Base-by-base conservation (phyloP, 1,140 invertebrate genomes). In the Achroia grisella region DNA sequence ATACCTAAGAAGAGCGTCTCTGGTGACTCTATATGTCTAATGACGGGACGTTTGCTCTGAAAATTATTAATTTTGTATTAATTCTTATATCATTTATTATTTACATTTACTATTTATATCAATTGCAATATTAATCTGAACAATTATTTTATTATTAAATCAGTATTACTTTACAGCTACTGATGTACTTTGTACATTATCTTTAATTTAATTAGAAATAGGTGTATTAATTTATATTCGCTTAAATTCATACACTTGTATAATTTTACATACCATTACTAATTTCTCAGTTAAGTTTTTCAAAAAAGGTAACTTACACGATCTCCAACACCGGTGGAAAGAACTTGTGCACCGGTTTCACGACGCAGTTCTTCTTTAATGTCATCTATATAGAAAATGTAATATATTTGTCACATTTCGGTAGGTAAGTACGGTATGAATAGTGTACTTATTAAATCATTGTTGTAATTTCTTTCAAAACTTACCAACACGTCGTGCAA, bases 261-360 rank as follows among this genome's bases (percentile, higher is more conserved):
- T n/a, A n/a, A n/a, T n/a, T n/a, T n/a, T n/a, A n/a, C n/a, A n/a
- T n/a, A n/a, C n/a, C n/a, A n/a, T n/a, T n/a, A n/a, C n/a, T n/a
- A n/a, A n/a, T n/a, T n/a, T n/a, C n/a, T n/a, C n/a, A n/a, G n/a
- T n/a, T n/a, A n/a, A n/a, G n/a, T n/a, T n/a, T n/a, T n/a, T n/a
- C n/a, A n/a, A n/a, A n/a, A n/a, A n/a, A n/a, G n/a, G n/a, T 23
- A 14, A 52, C 83, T 88, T 87, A 95, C 94, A 86, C 92, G 91
- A 68, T 95, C 91, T 15, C 93, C 93, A 40, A 95, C 90, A n/a
- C 93, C 94, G 28, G 91, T 90, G 39, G 89, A 86, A 12, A 90
- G 79, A n/a, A 95, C 89, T 56, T 90, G 88, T 4, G 93, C 87
- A 11, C 90, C 89, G 9, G 89, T 85, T 43, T 86, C 67, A 13